These are phyloP conservation scores for Branchellion lobata DNA, from an alignment of 2,888 invertebrate genomes.

Conservation along the genomic window DNA sequence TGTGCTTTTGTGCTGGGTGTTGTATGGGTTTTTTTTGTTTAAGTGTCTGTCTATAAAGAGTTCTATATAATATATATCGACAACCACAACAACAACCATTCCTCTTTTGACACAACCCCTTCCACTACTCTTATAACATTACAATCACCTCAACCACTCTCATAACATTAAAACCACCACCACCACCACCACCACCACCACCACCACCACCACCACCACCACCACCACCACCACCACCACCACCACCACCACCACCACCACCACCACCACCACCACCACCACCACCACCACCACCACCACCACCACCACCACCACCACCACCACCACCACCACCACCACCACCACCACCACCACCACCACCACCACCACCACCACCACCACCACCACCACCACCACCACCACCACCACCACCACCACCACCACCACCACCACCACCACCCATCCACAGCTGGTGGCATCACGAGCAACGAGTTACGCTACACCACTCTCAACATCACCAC, in stretches of 20 bases:
- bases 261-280: constrained; percentile 23
- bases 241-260: constrained; percentile 20
- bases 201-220: constrained; percentile 8
- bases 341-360: constrained; percentile 21
- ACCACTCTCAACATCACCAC: constrained; percentile 34
- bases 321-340: constrained; percentile 19
- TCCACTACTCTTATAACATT: background rate
- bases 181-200: background rate
- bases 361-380: constrained; percentile 22
- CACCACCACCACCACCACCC: background rate
- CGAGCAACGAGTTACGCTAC: constrained; percentile 2
- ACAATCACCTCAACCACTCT: too few relatives aligned
- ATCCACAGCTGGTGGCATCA: too few relatives aligned
- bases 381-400: constrained; percentile 24
- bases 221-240: constrained; percentile 18
- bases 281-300: constrained; percentile 21
- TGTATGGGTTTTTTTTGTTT: too few relatives aligned
- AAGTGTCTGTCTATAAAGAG: too few relatives aligned
- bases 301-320: constrained; percentile 19
- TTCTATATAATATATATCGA: too few relatives aligned
- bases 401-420: constrained; percentile 33
- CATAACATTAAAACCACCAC: background rate
- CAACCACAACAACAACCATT: background rate
- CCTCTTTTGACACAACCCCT: background rate
- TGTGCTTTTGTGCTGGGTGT: too few relatives aligned